Base-by-base conservation (phyloP, 2,113 vertebrate species). In the Podilymbus podiceps region DNA sequence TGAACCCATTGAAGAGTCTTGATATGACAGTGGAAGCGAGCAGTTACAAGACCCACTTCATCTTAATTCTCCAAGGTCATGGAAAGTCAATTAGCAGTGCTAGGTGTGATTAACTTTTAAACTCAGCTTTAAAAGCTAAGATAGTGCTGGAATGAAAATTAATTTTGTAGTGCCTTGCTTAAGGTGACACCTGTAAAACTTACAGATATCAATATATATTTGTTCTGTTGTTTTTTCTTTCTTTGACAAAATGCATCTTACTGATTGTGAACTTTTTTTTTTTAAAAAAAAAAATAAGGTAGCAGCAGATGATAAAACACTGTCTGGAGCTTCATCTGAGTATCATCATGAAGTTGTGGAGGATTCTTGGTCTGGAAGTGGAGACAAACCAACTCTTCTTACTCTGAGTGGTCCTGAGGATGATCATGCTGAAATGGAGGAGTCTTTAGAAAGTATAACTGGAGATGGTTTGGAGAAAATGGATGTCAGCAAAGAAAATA, bases 401-500 rank as follows among this genome's bases (percentile, higher is more conserved):
- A 15, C 91, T 71, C 30, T 79, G 59, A 84, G 44, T 55, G 75
- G 3, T 62, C 79, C 92, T 77, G 95, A 75, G 49, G 85, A 90
- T 38, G 76, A 49, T 47, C 8, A 1, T 95, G 88, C 88, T 46
- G 97, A 96, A 89, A 68, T 88, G 40, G 90, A 91, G 24, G 66
- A 89, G 27, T 92, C 86, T 49, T 94, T 64, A 49, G 93, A 95
- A 82, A 75, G 69, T 59, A 53, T 91, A 38, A 11, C 66, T 59
- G 92, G 92, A 28, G 95, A 94, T 67, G 91, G 92, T 59, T 58
- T 96, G 64, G 96, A 97, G 60, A 97, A 97, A 80, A 78, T 86
- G 31, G 97, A 97, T 86, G 50, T 85, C 81, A 97, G 96, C 85
- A 94, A 96, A 89, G 98, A 99, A 84, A 96, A 97, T 3, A 98